Evolutionary conservation across 2,888 invertebrate species (phyloP), one percentile per base, ranked within the genome.

Genomic region (Alcis repandata): DNA sequence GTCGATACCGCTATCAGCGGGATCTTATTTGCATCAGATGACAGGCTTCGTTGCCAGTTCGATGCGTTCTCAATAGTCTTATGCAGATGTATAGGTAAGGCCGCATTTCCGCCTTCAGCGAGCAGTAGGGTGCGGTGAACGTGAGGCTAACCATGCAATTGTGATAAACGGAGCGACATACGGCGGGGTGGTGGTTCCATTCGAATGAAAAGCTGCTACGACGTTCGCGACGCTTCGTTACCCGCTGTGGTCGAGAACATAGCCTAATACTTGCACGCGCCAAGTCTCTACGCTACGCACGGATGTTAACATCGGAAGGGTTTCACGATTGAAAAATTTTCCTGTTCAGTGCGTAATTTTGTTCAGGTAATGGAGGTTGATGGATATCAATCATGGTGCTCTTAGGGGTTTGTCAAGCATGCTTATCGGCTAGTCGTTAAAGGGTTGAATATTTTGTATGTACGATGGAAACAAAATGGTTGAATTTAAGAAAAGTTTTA

Each of bases 21-120:
- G 71, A 82, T 81, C 79, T 80, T 80, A 84, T 87, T 83, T 84
- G 76, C 80, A 83, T 85, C 69, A 74, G 74, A 75, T 79, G 79
- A 78, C 78, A 79, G 66, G 62, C 68, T 68, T 57, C 60, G 66
- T 72, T 65, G 64, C 48, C 51, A 52, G 59, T 62, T 64, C 58
- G 65, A 66, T 70, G 61, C 33, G 56, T 54, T 64, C 36, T 68
- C 65, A 72, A 70, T 68, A 57, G 70, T 59, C 48, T 51, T 41
- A 61, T 51, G 56, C 52, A 63, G 59, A 69, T 63, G 59, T 56
- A 57, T 61, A 41, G 46, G 27, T 65, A 64, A 56, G 51, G 36
- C 36, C 6, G 36, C 51, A 20, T 27, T 36, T 36, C 19, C 19
- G 20, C 19, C 36, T 32, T 49, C 11, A 2, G n/a, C 51, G 19